Evolutionary conservation across 2,888 invertebrate genomes (phyloP), one percentile per base, ranked within the genome.

Genomic region (Meiosimyza platycephala): DNA sequence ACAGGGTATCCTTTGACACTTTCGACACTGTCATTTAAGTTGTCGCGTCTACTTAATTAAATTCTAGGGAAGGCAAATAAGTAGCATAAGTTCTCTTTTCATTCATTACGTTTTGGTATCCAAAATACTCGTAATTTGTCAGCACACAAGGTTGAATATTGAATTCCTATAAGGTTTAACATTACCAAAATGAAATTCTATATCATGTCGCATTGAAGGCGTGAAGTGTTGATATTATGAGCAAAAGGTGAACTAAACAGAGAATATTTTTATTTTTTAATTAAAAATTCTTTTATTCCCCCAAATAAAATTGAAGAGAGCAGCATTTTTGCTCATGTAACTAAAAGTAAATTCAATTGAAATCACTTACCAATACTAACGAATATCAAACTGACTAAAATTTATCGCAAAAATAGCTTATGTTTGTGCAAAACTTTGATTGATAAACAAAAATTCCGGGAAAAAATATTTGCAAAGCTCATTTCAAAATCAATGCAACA

Each of bases 1-100:
- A 73, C 71, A 68, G 72, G 65, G 68, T 76, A 77, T 78, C 77
- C 78, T 75, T 76, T 78, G 76, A 75, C 76, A 75, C 74, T 76
- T 71, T 18, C 52, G 16, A 48, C 55, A 50, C 48, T 33, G 11
- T 3, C 40, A 40, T 40, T 40, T 28, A 11, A 57, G 13, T 28
- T 13, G 22, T 6, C 55, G 28, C 22, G 57, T 22, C 28, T 57
- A 28, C 57, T 57, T 57, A 57, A 57, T 57, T 57, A 57, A 57
- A 28, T 57, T 57, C 57, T 11, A 57, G 57, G 28, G 28, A 15
- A 57, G 28, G 18, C 11, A 57, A 16, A 28, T 22, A 57, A 57
- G 18, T 15, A 16, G 28, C 13, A 18, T 57, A 22, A 18, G 18
- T 57, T 57, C 18, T 28, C 15, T 55, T 28, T 40, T 40, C 6